These are phyloP conservation scores for Aporophyla lueneburgensis DNA, from an alignment of 2,888 invertebrate genomes.

Conservation along the genomic window DNA sequence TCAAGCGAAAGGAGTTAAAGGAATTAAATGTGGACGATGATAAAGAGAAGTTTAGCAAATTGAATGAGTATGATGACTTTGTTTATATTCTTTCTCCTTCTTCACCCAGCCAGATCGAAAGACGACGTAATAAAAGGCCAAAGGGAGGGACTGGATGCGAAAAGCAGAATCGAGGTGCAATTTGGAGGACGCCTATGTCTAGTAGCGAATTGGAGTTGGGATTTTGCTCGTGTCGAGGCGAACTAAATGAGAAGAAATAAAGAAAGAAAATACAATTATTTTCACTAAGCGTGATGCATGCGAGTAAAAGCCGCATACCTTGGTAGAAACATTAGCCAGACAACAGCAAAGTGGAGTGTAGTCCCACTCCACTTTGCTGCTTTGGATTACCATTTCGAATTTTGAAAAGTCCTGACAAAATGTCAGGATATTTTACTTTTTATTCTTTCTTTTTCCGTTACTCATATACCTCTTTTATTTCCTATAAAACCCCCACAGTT, in stretches of 20 bases:
- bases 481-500: too few species aligned
- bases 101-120: neutral
- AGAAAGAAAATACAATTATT: neutral
- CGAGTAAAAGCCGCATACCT: neutral
- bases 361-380: too few species aligned
- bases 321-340: neutral
- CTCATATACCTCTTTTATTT: too few species aligned
- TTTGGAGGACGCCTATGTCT: neutral
- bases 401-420: neutral
- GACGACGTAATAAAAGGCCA: neutral
- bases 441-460: too few species aligned
- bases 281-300: neutral
- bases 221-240: neutral
- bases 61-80: conserved; percentile 66
- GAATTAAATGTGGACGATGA: conserved; percentile 57
- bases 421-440: neutral
- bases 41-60: conserved; percentile 55
- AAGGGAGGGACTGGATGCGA: neutral
- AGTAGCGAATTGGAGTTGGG: neutral
- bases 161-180: neutral
- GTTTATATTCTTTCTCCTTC: neutral
- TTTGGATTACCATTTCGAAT: too few species aligned
- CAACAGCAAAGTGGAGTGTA: neutral
- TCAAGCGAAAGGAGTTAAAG: conserved; percentile 59
- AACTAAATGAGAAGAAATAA: neutral